These are phyloP conservation scores for Octopus bimaculoides DNA, from an alignment of 1,140 invertebrate species.

Conservation along the genomic window DNA sequence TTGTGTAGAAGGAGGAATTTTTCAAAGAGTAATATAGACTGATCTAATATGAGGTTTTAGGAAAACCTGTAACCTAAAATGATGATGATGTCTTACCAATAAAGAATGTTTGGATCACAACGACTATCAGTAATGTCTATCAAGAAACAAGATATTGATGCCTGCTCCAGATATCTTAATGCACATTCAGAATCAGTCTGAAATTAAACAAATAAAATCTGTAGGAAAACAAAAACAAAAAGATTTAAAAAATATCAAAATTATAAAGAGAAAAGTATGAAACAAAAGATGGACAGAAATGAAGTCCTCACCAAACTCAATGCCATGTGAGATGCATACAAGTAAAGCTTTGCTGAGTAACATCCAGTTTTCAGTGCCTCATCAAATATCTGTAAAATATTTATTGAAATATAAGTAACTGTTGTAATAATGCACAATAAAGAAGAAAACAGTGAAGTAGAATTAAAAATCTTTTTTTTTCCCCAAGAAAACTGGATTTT, in stretches of 20 bases:
- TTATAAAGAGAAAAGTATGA: too few species aligned
- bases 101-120: constrained; percentile 37
- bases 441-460: too few species aligned
- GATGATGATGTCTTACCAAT: constrained; percentile 29
- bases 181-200: constrained; percentile 35
- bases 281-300: too few species aligned
- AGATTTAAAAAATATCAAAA: too few species aligned
- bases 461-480: too few species aligned
- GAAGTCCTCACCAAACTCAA: constrained; percentile 25
- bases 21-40: too few species aligned
- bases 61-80: background rate
- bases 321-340: constrained; percentile 27
- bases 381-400: constrained; percentile 29
- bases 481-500: too few species aligned
- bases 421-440: too few species aligned
- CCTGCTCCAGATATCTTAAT: constrained; percentile 34
- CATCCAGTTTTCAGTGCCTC: constrained; percentile 25
- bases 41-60: too few species aligned
- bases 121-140: constrained; percentile 20
- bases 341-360: constrained; percentile 31
- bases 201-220: background rate
- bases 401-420: too few species aligned
- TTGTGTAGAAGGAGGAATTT: too few species aligned
- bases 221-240: too few species aligned
- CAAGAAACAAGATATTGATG: constrained; percentile 34